A percentile compares a stretch with the other conserved stretches of the same genome.
These are phyloP conservation scores for Pomacea maculata DNA, from an alignment of 1,140 invertebrate genomes.

Conservation along the genomic window DNA sequence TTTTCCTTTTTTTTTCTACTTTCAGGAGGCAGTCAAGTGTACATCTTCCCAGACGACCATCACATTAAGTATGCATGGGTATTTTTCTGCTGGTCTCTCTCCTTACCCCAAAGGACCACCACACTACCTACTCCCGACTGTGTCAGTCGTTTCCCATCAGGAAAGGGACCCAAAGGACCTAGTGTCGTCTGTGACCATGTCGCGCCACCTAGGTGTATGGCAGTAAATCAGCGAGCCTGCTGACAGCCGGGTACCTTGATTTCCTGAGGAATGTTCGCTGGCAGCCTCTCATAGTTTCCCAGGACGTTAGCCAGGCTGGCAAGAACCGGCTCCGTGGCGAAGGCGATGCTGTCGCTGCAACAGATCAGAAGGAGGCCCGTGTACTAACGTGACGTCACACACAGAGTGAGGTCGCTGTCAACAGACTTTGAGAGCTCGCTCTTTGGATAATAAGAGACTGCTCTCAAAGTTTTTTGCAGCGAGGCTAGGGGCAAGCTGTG, in stretches of 20 bases:
- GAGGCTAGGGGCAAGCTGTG: too few relatives aligned
- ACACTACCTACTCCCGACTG: neutral
- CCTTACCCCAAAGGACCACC: neutral
- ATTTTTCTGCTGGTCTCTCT: neutral
- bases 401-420: too few relatives aligned
- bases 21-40: too few relatives aligned
- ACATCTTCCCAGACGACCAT: too few relatives aligned
- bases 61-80: too few relatives aligned
- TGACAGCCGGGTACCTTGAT: conserved; percentile 49
- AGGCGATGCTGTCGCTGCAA: conserved; percentile 83
- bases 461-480: too few relatives aligned
- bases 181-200: neutral
- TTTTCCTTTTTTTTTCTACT: too few relatives aligned
- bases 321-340: conserved; percentile 88
- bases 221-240: neutral
- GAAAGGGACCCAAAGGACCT: neutral
- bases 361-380: neutral
- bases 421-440: too few relatives aligned
- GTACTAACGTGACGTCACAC: too few relatives aligned
- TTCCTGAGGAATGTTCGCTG: conserved; percentile 70
- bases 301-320: conserved; percentile 89
- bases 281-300: conserved; percentile 67
- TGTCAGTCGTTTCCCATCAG: neutral
- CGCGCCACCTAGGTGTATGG: neutral
- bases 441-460: too few relatives aligned